Evolutionary conservation across 2,797 vertebrate species (phyloP).

Genomic region (Zalophus californianus): DNA sequence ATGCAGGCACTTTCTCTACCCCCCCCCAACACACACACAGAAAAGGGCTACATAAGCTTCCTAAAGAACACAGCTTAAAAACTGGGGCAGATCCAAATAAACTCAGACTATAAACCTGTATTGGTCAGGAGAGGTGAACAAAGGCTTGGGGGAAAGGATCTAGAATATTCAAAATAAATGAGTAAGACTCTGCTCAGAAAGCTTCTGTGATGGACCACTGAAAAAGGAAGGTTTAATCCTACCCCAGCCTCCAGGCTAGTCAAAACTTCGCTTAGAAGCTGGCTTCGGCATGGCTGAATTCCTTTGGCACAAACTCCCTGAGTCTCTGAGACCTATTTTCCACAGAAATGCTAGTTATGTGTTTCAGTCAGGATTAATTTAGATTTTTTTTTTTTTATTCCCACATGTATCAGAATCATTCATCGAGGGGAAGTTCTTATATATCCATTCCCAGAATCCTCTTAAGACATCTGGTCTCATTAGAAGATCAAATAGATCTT

Average conservation of each 20-base stretch:
- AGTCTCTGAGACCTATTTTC: slow-evolving; percentile 63
- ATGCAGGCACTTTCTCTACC: neutral
- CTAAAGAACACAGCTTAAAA: neutral
- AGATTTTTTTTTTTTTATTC: slow-evolving; percentile 5
- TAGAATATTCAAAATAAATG: slow-evolving; percentile 21
- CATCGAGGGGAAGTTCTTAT: slow-evolving; percentile 55
- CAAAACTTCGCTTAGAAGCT: neutral
- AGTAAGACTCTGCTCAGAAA: neutral
- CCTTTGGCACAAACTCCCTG: slow-evolving; percentile 64
- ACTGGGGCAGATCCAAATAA: neutral
- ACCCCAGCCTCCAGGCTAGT: neutral
- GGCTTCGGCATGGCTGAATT: neutral
- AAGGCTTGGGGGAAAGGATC: neutral
- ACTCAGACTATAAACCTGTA: neutral
- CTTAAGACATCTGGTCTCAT: slow-evolving; percentile 73
- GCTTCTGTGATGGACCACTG: neutral
- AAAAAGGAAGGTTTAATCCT: neutral
- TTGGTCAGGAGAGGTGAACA: neutral
- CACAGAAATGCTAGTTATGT: slow-evolving; percentile 41
- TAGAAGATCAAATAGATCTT: slow-evolving; percentile 65
- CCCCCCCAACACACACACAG: neutral
- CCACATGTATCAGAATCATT: slow-evolving; percentile 64
- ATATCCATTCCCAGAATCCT: slow-evolving; percentile 54
- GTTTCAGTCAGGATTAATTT: slow-evolving; percentile 72
- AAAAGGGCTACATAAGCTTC: neutral